Evolutionary conservation across 2,797 vertebrate genomes (phyloP), one percentile per base, ranked within the genome.

Genomic region (Bryconaethiops microstoma): DNA sequence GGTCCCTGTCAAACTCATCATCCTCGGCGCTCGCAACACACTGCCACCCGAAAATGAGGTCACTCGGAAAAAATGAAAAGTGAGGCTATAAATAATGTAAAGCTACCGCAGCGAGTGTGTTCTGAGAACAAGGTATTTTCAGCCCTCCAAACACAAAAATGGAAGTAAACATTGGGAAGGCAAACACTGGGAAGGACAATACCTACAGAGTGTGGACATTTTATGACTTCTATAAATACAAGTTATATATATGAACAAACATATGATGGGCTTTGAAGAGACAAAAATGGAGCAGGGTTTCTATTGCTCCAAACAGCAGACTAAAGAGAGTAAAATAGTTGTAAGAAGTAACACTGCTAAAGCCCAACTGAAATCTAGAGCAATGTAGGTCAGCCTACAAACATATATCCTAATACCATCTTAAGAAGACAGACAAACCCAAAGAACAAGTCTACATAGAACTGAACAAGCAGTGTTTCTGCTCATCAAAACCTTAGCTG

Each of bases 51-150:
- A 79, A 88, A 88, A 88, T 81, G 85, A 87, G 85, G 88, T 87
- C 83, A 85, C 77, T 64, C 5, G 83, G 85, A 89, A 88, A 84
- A 87, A 87, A 85, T 65, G 76, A 85, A 85, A 85, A 85, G 85
- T 71, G 72, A 81, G 80, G 79, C 86, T 89, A 88, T 89, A 87
- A 89, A 89, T 89, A 89, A 89, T 87, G 75, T 65, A 82, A 52
- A 69, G 79, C 80, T 77, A 65, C 82, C 29, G 78, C 82, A 69
- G 74, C 55, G 67, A 82, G 77, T 55, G 60, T 64, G 82, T 85
- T 85, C 83, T 67, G 81, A 86, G 86, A 81, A 87, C 82, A 52
- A 72, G 79, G 74, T 85, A 80, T 87, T 84, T 86, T 79, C 80
- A 72, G 71, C 69, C 74, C 80, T 76, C 73, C 21, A 39, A 63